phyloP scores from a whole-genome alignment of 2,113 vertebrate genomes.

The Genyomyrus donnyi region DNA sequence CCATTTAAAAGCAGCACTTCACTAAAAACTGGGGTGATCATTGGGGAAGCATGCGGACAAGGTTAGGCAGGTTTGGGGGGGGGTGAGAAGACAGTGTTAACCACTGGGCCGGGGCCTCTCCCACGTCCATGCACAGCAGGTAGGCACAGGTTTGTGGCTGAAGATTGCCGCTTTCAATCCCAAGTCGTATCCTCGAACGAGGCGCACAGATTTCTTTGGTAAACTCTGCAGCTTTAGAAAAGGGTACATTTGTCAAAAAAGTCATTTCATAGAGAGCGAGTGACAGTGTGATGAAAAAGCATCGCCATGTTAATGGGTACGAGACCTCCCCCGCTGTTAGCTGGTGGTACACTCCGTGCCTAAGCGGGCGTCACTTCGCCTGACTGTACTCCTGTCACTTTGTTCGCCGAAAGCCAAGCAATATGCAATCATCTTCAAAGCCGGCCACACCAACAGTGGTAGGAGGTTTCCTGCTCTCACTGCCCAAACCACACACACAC shows the following conservation, averaged over 20 bases:
- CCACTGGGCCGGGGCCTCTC: neutral
- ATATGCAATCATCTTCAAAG: neutral
- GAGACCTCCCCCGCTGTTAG: neutral
- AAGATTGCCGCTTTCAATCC: neutral
- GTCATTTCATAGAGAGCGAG: neutral
- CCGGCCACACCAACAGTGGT: neutral
- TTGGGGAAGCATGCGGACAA: neutral
- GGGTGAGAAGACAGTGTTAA: neutral
- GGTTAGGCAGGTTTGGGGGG: neutral
- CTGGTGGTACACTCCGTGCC: neutral
- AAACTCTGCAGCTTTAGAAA: neutral
- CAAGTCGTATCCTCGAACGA: neutral
- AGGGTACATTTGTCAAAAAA: neutral
- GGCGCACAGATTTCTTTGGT: neutral
- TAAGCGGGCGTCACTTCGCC: neutral
- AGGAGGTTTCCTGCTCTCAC: neutral
- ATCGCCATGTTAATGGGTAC: neutral
- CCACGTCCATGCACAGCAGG: neutral
- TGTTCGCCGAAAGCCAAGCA: slow-evolving; percentile 33
- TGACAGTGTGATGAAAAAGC: neutral
- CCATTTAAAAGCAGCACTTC: neutral
- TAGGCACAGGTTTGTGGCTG: neutral
- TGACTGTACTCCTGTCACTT: neutral
- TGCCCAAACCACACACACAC: slow-evolving; percentile 8
- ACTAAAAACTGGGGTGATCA: neutral